Percentiles rank a stretch among this genome's conserved stretches.
Evolutionary conservation across 2,888 invertebrate genomes (phyloP).

Genomic region (Dryadula phaetusa): DNA sequence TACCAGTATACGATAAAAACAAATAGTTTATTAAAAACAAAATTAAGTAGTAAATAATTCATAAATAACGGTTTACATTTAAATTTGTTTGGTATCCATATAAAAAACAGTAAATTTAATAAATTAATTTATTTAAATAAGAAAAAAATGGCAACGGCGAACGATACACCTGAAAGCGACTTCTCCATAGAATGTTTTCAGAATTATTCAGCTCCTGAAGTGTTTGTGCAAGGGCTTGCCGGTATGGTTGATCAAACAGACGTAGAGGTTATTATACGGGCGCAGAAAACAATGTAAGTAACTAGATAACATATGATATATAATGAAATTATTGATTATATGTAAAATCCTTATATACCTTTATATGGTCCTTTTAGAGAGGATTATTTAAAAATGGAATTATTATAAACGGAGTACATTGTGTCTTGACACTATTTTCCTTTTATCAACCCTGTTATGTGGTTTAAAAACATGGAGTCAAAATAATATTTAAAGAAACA

Average conservation of each 20-base stretch:
- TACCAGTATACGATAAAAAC: background rate
- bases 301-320: background rate
- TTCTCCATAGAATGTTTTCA: slow-evolving; percentile 94
- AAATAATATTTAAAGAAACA: too few relatives aligned
- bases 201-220: slow-evolving; percentile 95
- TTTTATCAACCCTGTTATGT: too few relatives aligned
- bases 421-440: too few relatives aligned
- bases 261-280: slow-evolving; percentile 94
- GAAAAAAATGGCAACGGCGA: slow-evolving; percentile 65
- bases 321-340: too few relatives aligned
- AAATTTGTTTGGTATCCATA: background rate
- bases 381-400: too few relatives aligned
- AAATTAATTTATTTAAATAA: background rate
- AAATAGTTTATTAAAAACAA: background rate
- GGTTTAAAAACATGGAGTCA: too few relatives aligned
- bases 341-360: too few relatives aligned
- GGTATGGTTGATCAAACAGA: slow-evolving; percentile 96
- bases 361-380: too few relatives aligned
- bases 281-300: slow-evolving; percentile 95
- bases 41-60: background rate
- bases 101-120: background rate
- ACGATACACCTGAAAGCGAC: slow-evolving; percentile 87
- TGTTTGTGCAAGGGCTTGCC: slow-evolving; percentile 95
- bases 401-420: too few relatives aligned
- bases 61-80: background rate